phyloP scores from a whole-genome alignment of 2,888 invertebrate species.

The Drosophila infuscata region DNA sequence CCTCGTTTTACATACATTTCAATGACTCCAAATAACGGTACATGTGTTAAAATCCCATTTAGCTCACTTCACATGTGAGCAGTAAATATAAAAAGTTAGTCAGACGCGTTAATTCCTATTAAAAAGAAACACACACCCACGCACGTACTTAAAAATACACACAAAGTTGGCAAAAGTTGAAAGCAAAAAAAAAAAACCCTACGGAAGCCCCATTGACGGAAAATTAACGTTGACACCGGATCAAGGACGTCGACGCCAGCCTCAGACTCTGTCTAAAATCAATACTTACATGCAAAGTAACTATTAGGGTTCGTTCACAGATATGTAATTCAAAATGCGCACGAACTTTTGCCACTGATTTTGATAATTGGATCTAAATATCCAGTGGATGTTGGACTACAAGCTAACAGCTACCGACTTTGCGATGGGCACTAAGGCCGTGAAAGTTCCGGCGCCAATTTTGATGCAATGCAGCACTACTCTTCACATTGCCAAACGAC shows the following conservation, averaged over 20 bases:
- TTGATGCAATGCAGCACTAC: slow-evolving; percentile 45
- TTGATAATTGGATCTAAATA: slow-evolving; percentile 10
- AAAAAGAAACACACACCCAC: slow-evolving; percentile 45
- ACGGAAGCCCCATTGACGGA: slow-evolving; percentile 61
- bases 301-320: slow-evolving; percentile 14
- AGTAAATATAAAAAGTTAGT: slow-evolving; percentile 37
- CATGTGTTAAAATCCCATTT: slow-evolving; percentile 7
- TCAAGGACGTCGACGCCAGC: slow-evolving; percentile 58
- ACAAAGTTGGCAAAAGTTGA: slow-evolving; percentile 20
- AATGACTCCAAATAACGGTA: slow-evolving; percentile 4
- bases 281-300: slow-evolving; percentile 66
- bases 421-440: slow-evolving; percentile 53
- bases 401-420: slow-evolving; percentile 50
- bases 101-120: slow-evolving; percentile 44
- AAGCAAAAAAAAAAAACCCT: slow-evolving; percentile 30
- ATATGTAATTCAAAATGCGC: slow-evolving; percentile 19
- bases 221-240: slow-evolving; percentile 70
- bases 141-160: slow-evolving; percentile 40
- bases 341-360: slow-evolving; percentile 1
- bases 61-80: slow-evolving; percentile 21
- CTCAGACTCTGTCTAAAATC: slow-evolving; percentile 67
- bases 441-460: slow-evolving; percentile 60
- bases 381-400: slow-evolving; percentile 30
- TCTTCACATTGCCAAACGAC: slow-evolving; percentile 48
- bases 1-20: neutral